These are phyloP conservation scores for Brachionichthys hirsutus DNA, from an alignment of 2,113 vertebrate species.

Conservation along the genomic window DNA sequence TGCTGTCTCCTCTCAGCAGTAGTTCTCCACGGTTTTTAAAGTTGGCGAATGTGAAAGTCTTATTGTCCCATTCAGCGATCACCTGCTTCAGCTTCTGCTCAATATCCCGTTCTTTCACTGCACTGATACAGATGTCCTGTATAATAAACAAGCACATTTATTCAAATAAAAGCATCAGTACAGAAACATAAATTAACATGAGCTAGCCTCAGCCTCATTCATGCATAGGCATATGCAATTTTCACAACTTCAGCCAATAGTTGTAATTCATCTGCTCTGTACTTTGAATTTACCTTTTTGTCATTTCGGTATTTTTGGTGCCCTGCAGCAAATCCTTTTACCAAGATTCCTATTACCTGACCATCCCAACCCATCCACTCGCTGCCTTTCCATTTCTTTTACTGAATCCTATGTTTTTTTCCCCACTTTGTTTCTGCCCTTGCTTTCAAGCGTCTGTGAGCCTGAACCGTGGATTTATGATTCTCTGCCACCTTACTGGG, in stretches of 20 bases:
- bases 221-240: background rate
- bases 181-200: too few relatives aligned
- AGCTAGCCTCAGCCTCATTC: too few relatives aligned
- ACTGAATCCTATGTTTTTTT: too few relatives aligned
- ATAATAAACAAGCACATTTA: background rate
- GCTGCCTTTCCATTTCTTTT: too few relatives aligned
- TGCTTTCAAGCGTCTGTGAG: too few relatives aligned
- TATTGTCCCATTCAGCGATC: conserved; percentile 90
- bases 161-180: background rate
- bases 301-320: background rate
- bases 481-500: too few relatives aligned
- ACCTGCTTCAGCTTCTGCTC: conserved; percentile 95
- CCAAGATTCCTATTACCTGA: too few relatives aligned
- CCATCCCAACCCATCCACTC: too few relatives aligned
- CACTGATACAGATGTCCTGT: conserved; percentile 93
- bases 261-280: background rate
- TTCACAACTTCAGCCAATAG: background rate
- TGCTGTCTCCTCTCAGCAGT: conserved; percentile 89
- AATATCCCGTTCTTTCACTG: conserved; percentile 93
- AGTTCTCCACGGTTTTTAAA: conserved; percentile 94
- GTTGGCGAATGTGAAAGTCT: conserved; percentile 83
- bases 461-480: too few relatives aligned
- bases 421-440: too few relatives aligned
- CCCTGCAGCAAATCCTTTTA: background rate
- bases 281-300: background rate